Evolutionary conservation across 1,140 invertebrate genomes (phyloP), one percentile per base, ranked within the genome.

Genomic region (Dysdera silvatica): DNA sequence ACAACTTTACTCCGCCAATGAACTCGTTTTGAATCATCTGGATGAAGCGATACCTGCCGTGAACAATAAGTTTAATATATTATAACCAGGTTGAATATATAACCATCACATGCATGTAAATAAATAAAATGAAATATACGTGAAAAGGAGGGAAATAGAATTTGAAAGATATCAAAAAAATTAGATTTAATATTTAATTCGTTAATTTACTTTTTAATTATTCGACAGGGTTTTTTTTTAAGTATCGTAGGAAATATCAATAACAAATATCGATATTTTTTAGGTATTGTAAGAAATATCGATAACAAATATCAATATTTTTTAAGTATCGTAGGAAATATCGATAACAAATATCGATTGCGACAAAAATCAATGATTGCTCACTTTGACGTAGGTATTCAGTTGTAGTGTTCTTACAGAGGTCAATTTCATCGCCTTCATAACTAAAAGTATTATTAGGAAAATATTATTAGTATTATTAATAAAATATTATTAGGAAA

Each of bases 371-470:
- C n/a, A n/a, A n/a, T n/a, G n/a, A n/a, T 29, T 32, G 29, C 49
- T 29, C 43, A 63, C 61, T 37, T 63, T 63, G 23, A 63, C 43
- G 10, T 63, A 63, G 12, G 61, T 16, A 63, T 63, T 63, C 7
- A 63, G 23, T 6, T 56, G 52, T 40, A 26, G 12, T 2, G 29
- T 32, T 23, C 41, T 49, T 4, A 23, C 14, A n/a, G 40, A 45
- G 33, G 45, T 41, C 18, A 63, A n/a, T 63, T 63, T 63, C 14
- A 53, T 53, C 3, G 53, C 61, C 23, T 45, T 55, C 31, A 40
- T 40, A 6, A 63, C 61, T 63, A 10, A 18, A 49, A 63, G 23
- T n/a, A n/a, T n/a, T n/a, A n/a, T n/a, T n/a, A n/a, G n/a, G n/a
- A n/a, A n/a, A n/a, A n/a, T n/a, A n/a, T n/a, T n/a, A n/a, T n/a